Evolutionary conservation across 2,113 vertebrate genomes (phyloP).

Genomic region (Tympanuchus pallidicinctus): DNA sequence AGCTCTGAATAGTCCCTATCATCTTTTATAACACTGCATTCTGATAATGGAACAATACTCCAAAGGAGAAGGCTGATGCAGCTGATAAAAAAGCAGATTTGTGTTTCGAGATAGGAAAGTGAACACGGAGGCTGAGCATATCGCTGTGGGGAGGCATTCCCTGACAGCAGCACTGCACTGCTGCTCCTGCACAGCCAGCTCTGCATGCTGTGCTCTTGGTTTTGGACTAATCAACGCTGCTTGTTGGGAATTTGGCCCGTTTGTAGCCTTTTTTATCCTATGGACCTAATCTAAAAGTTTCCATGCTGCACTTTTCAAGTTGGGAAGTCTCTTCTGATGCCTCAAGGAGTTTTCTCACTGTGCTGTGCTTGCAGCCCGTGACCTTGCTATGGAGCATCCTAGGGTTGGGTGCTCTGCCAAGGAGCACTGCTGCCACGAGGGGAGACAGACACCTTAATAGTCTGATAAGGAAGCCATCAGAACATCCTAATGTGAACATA

Average conservation of each 20-base stretch:
- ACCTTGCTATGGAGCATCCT: neutral
- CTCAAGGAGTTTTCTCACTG: neutral
- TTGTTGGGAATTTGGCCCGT: neutral
- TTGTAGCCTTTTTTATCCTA: neutral
- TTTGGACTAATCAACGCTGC: neutral
- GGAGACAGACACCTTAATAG: neutral
- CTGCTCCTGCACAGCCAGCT: neutral
- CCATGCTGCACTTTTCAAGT: neutral
- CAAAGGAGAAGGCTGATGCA: neutral
- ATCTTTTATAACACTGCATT: neutral
- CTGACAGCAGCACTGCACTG: neutral
- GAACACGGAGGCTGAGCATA: neutral
- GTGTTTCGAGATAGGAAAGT: neutral
- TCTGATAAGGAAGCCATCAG: neutral
- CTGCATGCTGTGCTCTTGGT: neutral
- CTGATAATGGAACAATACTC: neutral
- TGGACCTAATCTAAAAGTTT: neutral
- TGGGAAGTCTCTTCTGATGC: no score
- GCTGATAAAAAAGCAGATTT: neutral
- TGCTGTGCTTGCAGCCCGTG: no score
- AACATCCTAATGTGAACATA: neutral
- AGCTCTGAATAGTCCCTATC: neutral
- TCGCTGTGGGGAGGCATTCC: rapidly evolving
- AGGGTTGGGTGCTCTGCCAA: neutral
- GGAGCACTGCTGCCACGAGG: neutral